Evolutionary conservation across 2,113 vertebrate genomes (phyloP), one percentile per base, ranked within the genome.

Genomic region (Xiphophorus couchianus): DNA sequence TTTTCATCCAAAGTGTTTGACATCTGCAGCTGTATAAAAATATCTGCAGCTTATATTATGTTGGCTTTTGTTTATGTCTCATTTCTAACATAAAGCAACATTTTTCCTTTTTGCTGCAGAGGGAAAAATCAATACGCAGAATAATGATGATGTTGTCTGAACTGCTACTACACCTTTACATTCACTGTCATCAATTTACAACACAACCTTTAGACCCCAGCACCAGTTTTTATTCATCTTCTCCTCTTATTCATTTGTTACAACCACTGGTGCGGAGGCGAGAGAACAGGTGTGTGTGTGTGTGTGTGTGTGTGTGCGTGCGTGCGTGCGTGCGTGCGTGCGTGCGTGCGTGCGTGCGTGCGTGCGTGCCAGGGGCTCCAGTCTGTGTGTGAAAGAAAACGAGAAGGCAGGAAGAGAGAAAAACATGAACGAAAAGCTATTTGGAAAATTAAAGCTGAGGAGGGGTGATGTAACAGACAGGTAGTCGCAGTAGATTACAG

Each of bases 121-220:
- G 63, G 61, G 30, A 81, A 75, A 89, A 93, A 93, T 94, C 93
- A 92, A 94, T 93, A 87, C 62, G 60, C 48, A 73, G 88, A 89
- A 91, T 93, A 93, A 93, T 90, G 92, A 93, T 83, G 86, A 74
- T 63, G 74, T 62, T 79, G 81, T 88, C 89, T 79, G 84, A 48
- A 71, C 74, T 51, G 77, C 72, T 81, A 80, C 76, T 62, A 58
- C 31, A 27, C 82, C 82, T 88, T 86, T 88, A 85, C 83, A 82
- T 85, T 90, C 77, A 69, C 76, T 69, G 74, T 83, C 85, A 85
- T 89, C 81, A 87, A 84, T 89, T 92, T 89, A 89, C 70, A 22
- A 85, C 77, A 64, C 72, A 80, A 69, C 76, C 84, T 74, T 80
- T 73, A 76, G 81, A 86, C 78, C 76, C 85, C 74, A 65, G 61